Evolutionary conservation across 2,888 invertebrate genomes (phyloP), one percentile per base, ranked within the genome.

Genomic region (Oeneis ivallda): DNA sequence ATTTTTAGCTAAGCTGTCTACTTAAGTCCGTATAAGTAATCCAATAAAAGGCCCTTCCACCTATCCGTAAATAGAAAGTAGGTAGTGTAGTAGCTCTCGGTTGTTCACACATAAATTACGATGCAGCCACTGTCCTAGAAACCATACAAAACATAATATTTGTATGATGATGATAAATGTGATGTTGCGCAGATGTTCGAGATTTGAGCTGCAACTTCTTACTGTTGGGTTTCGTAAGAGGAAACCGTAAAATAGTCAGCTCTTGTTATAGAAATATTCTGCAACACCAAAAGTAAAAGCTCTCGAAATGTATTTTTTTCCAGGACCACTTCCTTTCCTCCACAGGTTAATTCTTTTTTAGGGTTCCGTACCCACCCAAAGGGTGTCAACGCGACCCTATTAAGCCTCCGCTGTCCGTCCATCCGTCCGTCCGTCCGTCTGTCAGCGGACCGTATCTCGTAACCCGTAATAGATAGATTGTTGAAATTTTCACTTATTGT

Each of bases 41-140:
- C 56, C 41, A 56, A 56, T 56, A 41, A 56, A 56, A 56, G 56
- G 56, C 41, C 56, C 56, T 56, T 56, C 41, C 54, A 13, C 54
- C 54, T 54, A 54, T 19, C 19, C 41, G 41, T 13, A 41, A 56
- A 56, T 56, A 56, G 56, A 56, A 56, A 56, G 41, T 41, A 41
- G 17, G 37, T n/a, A 53, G 52, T 26, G 26, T 4, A 5, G 13
- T 34, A 1, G 15, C 37, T 53, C 53, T 17, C 53, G 53, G 2
- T 56, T 26, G 56, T 56, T 56, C 56, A 41, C 56, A 56, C 56
- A 39, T 11, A 19, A 39, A 56, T 56, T 54, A 54, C 39, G 39
- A 41, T 56, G 13, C 56, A 41, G 41, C 56, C 26, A 9, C 34
- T 37, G 56, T 56, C 56, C 56, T 19, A 54, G 37, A 54, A 39